Evolutionary conservation across 2,797 vertebrate species (phyloP), one percentile per base, ranked within the genome.

Genomic region (Silurus aristotelis): DNA sequence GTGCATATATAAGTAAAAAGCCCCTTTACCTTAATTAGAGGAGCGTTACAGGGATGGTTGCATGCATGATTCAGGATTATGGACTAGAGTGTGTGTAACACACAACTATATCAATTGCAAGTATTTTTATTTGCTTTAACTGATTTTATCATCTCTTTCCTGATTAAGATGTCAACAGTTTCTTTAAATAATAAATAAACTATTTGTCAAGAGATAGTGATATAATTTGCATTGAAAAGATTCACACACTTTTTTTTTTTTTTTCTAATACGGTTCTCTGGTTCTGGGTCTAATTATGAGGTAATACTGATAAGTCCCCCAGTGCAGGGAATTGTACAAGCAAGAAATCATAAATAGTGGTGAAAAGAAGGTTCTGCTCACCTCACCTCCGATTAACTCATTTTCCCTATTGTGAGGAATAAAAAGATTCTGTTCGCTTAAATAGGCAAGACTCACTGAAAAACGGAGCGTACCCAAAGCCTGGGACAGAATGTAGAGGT

Each of bases 401-500:
- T 84, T 87, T 80, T 68, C 31, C 22, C 38, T n/a, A 31, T 67
- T 87, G 60, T 75, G 38, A 60, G 52, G 9, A 75, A 25, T 52
- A 43, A 83, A 83, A 83, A 19, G 46, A 70, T 83, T 83, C 31
- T 70, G 27, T 79, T 58, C 85, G 79, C 46, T 66, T 27, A 79
- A 81, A 84, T 84, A 70, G 52, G 78, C 27, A 19, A 81, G 63
- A 61, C 61, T 83, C 14, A 2, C 78, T 15, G 46, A 48, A 70
- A n/a, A 68, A 66, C 46, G 31, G 73, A 82, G 87, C 76, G 63
- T 55, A 61, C 58, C 64, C 72, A 14, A 55, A 87, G 78, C 68
- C 67, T 66, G 76, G 43, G 63, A 84, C 79, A 88, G 82, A 84
- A 87, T 83, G 64, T 80, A 77, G 80, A 73, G 71, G 87, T 89